phyloP scores from a whole-genome alignment of 2,113 vertebrate species.

The Scomber colias region DNA sequence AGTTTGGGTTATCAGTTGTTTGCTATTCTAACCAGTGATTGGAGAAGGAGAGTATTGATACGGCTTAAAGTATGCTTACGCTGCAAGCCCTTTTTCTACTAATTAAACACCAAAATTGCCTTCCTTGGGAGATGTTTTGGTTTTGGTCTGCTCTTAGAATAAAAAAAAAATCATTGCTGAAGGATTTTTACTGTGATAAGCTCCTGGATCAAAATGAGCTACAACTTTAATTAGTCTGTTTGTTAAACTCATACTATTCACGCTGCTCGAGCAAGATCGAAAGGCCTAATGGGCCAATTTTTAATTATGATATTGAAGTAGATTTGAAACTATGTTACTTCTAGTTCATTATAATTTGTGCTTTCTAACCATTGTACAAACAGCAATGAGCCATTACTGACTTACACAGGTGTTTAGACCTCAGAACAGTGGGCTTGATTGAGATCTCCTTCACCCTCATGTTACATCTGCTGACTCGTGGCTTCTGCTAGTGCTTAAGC shows the following conservation, averaged over 20 bases:
- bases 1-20: slow-evolving; percentile 75
- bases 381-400: background rate
- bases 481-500: no score
- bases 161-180: background rate
- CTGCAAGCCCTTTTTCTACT: slow-evolving; percentile 48
- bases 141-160: slow-evolving; percentile 18
- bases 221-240: slow-evolving; percentile 23
- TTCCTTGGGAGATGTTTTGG: slow-evolving; percentile 29
- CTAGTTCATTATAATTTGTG: background rate
- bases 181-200: slow-evolving; percentile 42
- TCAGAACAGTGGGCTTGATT: no score
- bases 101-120: slow-evolving; percentile 60
- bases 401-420: no score
- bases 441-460: no score
- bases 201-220: slow-evolving; percentile 25
- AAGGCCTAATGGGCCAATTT: background rate
- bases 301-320: background rate
- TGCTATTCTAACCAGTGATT: slow-evolving; percentile 60
- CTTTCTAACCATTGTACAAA: background rate
- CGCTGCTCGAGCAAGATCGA: background rate
- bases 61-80: slow-evolving; percentile 29
- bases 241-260: slow-evolving; percentile 15
- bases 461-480: no score
- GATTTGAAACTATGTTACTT: background rate
- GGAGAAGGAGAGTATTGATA: slow-evolving; percentile 51